Evolutionary conservation across 2,797 vertebrate genomes (phyloP).

Genomic region (Onychomys torridus): DNA sequence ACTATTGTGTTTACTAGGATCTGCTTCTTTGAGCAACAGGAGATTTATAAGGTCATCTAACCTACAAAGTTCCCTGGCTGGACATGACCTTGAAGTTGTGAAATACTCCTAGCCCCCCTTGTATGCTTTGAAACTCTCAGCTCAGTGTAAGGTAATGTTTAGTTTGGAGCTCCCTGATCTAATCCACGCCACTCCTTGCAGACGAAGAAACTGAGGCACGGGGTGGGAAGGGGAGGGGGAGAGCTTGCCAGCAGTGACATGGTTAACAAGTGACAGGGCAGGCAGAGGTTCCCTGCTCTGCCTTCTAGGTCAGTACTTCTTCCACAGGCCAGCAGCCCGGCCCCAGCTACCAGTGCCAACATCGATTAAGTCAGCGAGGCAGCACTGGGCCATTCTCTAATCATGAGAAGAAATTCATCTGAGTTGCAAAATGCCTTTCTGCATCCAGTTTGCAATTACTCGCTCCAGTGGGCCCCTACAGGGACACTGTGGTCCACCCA

Average conservation of each 20-base stretch:
- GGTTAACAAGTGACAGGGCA: background rate
- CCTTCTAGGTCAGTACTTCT: slow-evolving; percentile 55
- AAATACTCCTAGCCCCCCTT: background rate
- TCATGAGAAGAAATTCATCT: slow-evolving; percentile 69
- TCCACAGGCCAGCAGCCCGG: background rate
- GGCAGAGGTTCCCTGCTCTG: background rate
- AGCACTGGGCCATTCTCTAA: slow-evolving; percentile 65
- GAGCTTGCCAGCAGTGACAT: background rate
- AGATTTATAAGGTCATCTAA: slow-evolving; percentile 25
- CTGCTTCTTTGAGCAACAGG: slow-evolving; percentile 9
- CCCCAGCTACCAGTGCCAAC: slow-evolving; percentile 65
- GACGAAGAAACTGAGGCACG: slow-evolving; percentile 20
- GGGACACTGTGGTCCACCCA: background rate
- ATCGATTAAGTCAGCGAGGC: slow-evolving; percentile 77
- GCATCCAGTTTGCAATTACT: slow-evolving; percentile 41
- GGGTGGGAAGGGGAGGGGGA: background rate
- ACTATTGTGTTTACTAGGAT: background rate
- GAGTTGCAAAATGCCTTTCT: slow-evolving; percentile 77
- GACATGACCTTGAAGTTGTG: background rate
- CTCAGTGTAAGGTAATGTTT: background rate
- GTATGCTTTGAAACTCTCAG: background rate
- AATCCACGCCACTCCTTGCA: background rate
- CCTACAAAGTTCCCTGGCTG: background rate
- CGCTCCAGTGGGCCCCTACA: slow-evolving; percentile 44
- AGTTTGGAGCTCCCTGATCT: background rate